Percentiles rank a stretch among this genome's conserved stretches.
phyloP scores from a whole-genome alignment of 2,888 invertebrate genomes.

The Clitarchus hookeri region DNA sequence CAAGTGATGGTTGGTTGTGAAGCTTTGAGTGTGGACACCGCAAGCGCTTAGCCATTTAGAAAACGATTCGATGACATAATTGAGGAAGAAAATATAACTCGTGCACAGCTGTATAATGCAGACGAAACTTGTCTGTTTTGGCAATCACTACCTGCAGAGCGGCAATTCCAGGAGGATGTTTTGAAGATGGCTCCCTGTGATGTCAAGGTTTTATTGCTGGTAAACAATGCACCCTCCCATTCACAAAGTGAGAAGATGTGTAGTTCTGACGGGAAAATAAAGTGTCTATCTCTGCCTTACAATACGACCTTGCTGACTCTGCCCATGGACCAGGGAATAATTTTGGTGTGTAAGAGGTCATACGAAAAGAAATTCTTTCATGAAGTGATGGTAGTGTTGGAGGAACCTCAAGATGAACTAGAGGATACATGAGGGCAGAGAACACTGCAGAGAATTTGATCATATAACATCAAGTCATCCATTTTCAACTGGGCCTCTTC shows the following conservation, averaged over 20 bases:
- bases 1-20: slow-evolving; percentile 21
- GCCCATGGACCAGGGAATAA: neutral
- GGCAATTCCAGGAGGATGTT: neutral
- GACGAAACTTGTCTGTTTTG: neutral
- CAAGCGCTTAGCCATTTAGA: neutral
- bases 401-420: neutral
- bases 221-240: neutral
- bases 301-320: slow-evolving; percentile 11
- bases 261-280: slow-evolving; percentile 12
- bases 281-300: slow-evolving; percentile 23
- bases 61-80: neutral
- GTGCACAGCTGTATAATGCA: neutral
- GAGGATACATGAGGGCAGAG: slow-evolving; percentile 19
- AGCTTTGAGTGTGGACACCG: neutral
- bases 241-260: neutral
- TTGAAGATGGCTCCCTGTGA: neutral
- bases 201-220: slow-evolving; percentile 17
- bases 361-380: slow-evolving; percentile 23
- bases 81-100: neutral
- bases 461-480: neutral
- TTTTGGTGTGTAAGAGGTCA: neutral
- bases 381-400: slow-evolving; percentile 23
- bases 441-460: neutral
- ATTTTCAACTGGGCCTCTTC: slow-evolving; percentile 17
- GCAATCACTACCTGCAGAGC: neutral